Percentiles rank a stretch among this genome's conserved stretches.
These are phyloP conservation scores for Cynoglossus semilaevis DNA, from an alignment of 2,113 vertebrate genomes.

Conservation along the genomic window DNA sequence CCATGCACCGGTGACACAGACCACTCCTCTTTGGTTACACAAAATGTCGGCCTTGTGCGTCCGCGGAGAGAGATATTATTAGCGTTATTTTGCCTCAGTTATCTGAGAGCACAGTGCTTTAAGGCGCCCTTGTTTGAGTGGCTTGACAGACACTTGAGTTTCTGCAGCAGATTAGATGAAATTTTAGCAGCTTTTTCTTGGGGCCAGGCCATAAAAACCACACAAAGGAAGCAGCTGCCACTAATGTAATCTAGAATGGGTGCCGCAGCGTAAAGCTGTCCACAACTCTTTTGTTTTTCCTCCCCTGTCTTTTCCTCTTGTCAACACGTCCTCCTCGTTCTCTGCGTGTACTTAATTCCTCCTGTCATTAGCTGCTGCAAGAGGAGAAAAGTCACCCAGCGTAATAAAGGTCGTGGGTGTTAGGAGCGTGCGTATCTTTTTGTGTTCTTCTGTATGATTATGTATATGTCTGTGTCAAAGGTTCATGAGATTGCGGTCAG, in stretches of 20 bases:
- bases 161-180: conserved; percentile 88
- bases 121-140: conserved; percentile 83
- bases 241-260: conserved; percentile 82
- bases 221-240: conserved; percentile 89
- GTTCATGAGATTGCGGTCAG: conserved; percentile 32
- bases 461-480: conserved; percentile 21
- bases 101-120: conserved; percentile 85
- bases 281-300: conserved; percentile 67
- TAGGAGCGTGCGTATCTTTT: conserved; percentile 49
- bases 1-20: conserved; percentile 56
- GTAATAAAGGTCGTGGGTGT: conserved; percentile 39
- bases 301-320: conserved; percentile 44
- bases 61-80: conserved; percentile 81
- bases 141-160: conserved; percentile 86
- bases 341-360: conserved; percentile 51
- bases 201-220: conserved; percentile 72
- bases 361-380: conserved; percentile 47
- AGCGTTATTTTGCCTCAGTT: conserved; percentile 83
- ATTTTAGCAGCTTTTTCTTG: conserved; percentile 88
- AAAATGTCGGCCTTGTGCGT: conserved; percentile 80
- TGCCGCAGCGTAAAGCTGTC: conserved; percentile 70
- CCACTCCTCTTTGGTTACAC: conserved; percentile 79
- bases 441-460: conserved; percentile 35
- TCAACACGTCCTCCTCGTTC: conserved; percentile 52
- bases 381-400: conserved; percentile 41